These are phyloP conservation scores for Cyphomyrus discorhynchus DNA, from an alignment of 2,113 vertebrate genomes.

Conservation along the genomic window DNA sequence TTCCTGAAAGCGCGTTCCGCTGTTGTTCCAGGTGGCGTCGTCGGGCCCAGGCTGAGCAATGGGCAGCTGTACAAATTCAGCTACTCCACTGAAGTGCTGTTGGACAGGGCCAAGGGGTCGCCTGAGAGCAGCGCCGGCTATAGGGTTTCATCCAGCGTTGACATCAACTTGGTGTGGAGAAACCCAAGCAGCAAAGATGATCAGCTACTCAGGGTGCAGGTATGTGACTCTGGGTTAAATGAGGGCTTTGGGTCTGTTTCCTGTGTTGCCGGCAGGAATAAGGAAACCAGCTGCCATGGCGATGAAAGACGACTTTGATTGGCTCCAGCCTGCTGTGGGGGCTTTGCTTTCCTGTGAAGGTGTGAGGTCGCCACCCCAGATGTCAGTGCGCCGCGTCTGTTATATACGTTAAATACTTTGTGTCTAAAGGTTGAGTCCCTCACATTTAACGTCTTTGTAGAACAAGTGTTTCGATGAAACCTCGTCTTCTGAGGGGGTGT, in stretches of 20 bases:
- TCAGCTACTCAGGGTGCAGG: conserved; percentile 75
- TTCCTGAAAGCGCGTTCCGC: background rate
- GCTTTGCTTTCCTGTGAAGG: background rate
- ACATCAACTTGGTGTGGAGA: conserved; percentile 78
- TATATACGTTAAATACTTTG: background rate
- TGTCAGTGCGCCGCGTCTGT: background rate
- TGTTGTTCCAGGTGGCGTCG: conserved; percentile 73
- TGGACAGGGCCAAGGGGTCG: conserved; percentile 64
- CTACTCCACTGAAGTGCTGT: conserved; percentile 75
- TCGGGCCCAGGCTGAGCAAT: conserved; percentile 79
- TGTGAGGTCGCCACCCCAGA: background rate
- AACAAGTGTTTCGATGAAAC: background rate
- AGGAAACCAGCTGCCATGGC: background rate
- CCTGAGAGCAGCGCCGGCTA: conserved; percentile 68
- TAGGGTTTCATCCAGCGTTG: conserved; percentile 71
- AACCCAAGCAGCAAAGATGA: conserved; percentile 78
- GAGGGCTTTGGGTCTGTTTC: conserved; percentile 1
- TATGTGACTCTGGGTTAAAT: conserved; percentile 41
- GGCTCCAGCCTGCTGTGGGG: background rate
- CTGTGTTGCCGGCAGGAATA: background rate
- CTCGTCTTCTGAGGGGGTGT: background rate
- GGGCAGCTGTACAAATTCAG: conserved; percentile 81
- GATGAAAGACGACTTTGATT: conserved; percentile 9
- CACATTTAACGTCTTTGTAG: background rate
- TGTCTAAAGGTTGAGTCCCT: background rate